phyloP scores from a whole-genome alignment of 2,113 vertebrate species.

The Microtus oregoni region DNA sequence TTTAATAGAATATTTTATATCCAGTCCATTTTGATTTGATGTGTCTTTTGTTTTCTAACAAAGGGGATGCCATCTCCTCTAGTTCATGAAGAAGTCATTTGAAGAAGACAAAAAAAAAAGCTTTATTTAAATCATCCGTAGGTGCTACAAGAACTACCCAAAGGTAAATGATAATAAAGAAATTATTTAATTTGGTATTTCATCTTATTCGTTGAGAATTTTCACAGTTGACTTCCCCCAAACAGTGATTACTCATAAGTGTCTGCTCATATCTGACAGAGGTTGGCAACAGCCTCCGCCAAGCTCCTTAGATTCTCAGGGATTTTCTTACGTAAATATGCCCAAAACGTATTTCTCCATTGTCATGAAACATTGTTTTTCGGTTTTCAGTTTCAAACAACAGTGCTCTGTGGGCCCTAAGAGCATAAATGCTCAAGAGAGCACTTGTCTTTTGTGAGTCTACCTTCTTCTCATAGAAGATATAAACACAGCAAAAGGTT shows the following conservation, averaged over 20 bases:
- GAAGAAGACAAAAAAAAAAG: slow-evolving; percentile 55
- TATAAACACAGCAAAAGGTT: background rate
- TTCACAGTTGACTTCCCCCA: slow-evolving; percentile 53
- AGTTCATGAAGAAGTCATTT: slow-evolving; percentile 41
- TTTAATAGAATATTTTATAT: slow-evolving; percentile 65
- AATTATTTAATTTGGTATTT: slow-evolving; percentile 60
- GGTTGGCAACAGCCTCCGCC: background rate
- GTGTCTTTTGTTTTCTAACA: slow-evolving; percentile 1
- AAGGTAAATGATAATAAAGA: slow-evolving; percentile 43
- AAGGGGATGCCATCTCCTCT: background rate
- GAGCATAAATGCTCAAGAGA: slow-evolving; percentile 64
- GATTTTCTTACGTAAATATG: slow-evolving; percentile 70
- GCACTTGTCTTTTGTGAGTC: slow-evolving; percentile 79
- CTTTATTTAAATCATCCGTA: slow-evolving; percentile 54
- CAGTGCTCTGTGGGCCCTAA: slow-evolving; percentile 68
- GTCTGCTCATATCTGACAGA: slow-evolving; percentile 33
- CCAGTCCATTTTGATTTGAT: slow-evolving; percentile 49
- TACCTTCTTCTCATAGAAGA: slow-evolving; percentile 74
- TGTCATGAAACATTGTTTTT: slow-evolving; percentile 77
- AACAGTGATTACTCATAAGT: background rate
- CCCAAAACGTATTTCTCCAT: slow-evolving; percentile 69
- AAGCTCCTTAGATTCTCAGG: slow-evolving; percentile 35
- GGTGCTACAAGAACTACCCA: slow-evolving; percentile 36
- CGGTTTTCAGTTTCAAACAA: slow-evolving; percentile 78
- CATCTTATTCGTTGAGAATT: slow-evolving; percentile 59